Conservation (phyloP, 2,797 vertebrate species). For the Manis javanica region DNA sequence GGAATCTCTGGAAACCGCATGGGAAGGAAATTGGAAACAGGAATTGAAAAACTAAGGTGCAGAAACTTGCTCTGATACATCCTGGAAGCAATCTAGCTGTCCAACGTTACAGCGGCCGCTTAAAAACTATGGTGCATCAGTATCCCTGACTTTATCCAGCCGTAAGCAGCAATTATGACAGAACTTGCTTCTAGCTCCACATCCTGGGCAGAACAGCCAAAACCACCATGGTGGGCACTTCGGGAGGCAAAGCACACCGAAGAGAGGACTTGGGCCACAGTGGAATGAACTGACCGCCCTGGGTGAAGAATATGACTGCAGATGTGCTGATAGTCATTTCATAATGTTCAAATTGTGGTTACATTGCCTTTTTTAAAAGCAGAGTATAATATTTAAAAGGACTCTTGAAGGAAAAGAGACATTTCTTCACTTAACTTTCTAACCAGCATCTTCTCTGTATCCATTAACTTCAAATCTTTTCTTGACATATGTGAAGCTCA, state of each 20-base stretch:
- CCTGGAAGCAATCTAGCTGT: not conserved
- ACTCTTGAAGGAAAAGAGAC: not conserved
- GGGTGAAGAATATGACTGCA: not conserved
- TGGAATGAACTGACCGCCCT: no score
- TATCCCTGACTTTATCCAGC: not conserved
- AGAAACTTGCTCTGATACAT: not conserved
- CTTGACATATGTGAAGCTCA: not conserved
- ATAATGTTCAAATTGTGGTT: not conserved
- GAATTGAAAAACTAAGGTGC: not conserved
- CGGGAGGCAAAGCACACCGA: no score
- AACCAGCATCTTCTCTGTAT: rapidly evolving
- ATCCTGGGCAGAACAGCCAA: not conserved
- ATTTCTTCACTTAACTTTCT: not conserved
- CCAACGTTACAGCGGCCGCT: not conserved
- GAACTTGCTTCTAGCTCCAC: not conserved
- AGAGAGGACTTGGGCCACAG: no score
- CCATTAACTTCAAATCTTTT: not conserved
- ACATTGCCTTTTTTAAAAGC: not conserved
- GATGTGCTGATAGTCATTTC: not conserved
- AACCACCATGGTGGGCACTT: rapidly evolving
- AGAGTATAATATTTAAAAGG: not conserved
- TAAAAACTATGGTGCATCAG: not conserved
- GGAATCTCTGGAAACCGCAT: not conserved
- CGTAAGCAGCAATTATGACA: not conserved
- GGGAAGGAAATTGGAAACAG: not conserved